These are phyloP conservation scores for Alligator mississippiensis DNA, from an alignment of 2,113 vertebrate species.

Conservation along the genomic window DNA sequence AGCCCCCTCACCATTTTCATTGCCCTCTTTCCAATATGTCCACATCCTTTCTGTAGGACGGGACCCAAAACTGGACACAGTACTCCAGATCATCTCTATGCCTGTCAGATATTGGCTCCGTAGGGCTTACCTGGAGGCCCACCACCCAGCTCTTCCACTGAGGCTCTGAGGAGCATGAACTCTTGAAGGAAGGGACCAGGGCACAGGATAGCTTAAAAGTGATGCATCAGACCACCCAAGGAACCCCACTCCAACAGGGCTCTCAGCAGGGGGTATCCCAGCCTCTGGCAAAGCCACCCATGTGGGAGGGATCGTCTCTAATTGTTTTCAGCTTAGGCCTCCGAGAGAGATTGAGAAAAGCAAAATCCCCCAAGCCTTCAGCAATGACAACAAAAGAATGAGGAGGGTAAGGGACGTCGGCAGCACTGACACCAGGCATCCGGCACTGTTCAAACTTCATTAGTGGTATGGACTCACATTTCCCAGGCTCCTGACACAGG, in stretches of 20 bases:
- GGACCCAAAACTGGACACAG: too few relatives aligned
- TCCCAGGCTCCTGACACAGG: constrained; percentile 51
- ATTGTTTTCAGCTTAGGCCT: neutral
- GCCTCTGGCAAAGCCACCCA: neutral
- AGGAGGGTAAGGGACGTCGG: neutral
- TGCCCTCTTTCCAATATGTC: too few relatives aligned
- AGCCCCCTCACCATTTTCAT: too few relatives aligned
- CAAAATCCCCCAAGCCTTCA: neutral
- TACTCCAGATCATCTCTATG: neutral
- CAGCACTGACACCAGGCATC: constrained; percentile 1
- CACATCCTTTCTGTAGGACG: too few relatives aligned
- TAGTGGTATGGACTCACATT: constrained; percentile 63
- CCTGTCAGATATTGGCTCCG: neutral
- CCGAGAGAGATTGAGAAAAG: constrained; percentile 1
- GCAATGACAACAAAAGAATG: neutral
- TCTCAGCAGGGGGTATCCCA: neutral
- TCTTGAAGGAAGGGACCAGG: neutral
- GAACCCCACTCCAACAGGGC: neutral
- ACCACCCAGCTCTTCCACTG: neutral
- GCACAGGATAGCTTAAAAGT: neutral
- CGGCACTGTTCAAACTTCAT: constrained; percentile 28
- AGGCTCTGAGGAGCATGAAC: neutral
- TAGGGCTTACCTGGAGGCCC: neutral
- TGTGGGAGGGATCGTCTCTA: neutral
- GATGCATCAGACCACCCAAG: neutral